Base-by-base conservation (phyloP, 2,797 vertebrate genomes). In the Todus mexicanus region DNA sequence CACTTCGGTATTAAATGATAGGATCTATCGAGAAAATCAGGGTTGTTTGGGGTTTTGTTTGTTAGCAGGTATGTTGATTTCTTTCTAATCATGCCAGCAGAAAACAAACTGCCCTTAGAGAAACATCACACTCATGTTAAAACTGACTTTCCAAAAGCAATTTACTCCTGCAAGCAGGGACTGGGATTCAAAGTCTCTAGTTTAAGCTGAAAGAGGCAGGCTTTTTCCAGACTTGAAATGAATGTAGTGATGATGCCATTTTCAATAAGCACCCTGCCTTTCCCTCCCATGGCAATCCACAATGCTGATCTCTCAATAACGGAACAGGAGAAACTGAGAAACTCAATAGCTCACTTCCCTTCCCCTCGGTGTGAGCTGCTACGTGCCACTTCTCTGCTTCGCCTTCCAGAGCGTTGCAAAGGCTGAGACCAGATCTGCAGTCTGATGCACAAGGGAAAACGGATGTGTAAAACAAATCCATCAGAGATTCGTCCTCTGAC, bases 81-180 rank as follows among this genome's bases (percentile, higher is more conserved):
- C 80, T 89, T 77, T 91, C 80, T 50, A 66, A 81, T 83, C 6
- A 12, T 5, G 12, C 61, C 51, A 84, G 42, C 59, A 83, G 43
- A 87, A 69, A 73, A 63, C 26, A 63, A 75, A 79, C 10, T 89
- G 82, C 68, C 87, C 63, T 74, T 65, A 85, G 7, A 91, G 60
- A 27, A 92, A 89, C 0, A 3, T 33, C 48, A 84, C 15, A 61
- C 89, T 96, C 87, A 93, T 93, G 95, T 96, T 93, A 95, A 96
- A 96, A 94, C 48, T 2, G 13, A 66, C 87, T 92, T 93, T 95
- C 68, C 74, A 93, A 96, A 96, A 95, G 87, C 79, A 94, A 86
- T 92, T 95, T 79, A 93, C 51, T 92, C 84, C 51, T 12, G 8
- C 22, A 71, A 92, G 79, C 40, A 78, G 66, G 38, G 59, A 42